Conservation (phyloP, 2,797 vertebrate species). For the Peromyscus melanophrys region DNA sequence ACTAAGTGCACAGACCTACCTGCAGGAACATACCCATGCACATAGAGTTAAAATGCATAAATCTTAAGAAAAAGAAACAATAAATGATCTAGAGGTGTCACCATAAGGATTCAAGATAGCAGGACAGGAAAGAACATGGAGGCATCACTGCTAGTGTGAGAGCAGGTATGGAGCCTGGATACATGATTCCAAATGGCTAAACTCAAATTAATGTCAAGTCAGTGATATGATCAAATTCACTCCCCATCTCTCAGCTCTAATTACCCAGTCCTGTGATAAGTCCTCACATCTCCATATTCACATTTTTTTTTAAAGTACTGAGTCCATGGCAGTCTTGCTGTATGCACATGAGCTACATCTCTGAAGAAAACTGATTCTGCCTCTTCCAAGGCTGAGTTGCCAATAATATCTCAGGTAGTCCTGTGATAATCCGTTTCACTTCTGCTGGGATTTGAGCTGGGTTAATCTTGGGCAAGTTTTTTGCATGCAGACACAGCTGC, state of each 20-base stretch:
- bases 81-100: too few species aligned
- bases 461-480: not conserved
- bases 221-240: not conserved
- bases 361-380: not conserved
- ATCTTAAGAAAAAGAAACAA: too few species aligned
- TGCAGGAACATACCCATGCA: too few species aligned
- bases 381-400: not conserved
- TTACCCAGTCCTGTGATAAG: not conserved
- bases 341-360: not conserved
- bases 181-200: not conserved
- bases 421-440: not conserved
- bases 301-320: not conserved
- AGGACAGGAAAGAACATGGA: too few species aligned
- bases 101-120: too few species aligned
- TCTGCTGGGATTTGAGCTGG: not conserved
- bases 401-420: not conserved
- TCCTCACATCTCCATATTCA: not conserved
- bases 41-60: too few species aligned
- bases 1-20: too few species aligned
- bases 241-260: not conserved
- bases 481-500: not conserved
- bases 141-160: not conserved
- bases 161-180: not conserved
- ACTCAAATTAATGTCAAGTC: not conserved
- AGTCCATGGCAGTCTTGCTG: not conserved